Evolutionary conservation across 2,797 vertebrate genomes (phyloP).

Genomic region (Eremophila alpestris): DNA sequence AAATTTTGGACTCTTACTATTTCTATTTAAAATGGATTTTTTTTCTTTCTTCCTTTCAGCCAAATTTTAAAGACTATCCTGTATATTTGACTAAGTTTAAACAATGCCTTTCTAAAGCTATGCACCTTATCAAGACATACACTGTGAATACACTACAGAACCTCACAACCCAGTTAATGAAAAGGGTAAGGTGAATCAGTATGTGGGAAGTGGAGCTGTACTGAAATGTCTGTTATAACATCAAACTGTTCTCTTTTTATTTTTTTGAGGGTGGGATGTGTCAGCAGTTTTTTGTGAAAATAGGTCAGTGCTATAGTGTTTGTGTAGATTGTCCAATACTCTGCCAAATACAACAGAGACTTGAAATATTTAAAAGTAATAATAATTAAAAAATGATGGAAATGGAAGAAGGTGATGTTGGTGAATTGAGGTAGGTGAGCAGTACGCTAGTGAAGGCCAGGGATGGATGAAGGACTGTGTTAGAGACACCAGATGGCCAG

Average conservation of each 20-base stretch:
- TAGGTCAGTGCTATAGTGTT: neutral
- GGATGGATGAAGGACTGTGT: neutral
- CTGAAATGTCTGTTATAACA: neutral
- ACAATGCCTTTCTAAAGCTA: constrained; percentile 96
- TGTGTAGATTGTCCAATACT: neutral
- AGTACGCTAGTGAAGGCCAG: neutral
- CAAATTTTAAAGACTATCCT: constrained; percentile 96
- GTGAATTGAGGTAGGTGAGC: neutral
- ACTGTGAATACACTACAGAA: constrained; percentile 92
- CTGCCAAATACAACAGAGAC: neutral
- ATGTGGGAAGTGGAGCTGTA: neutral
- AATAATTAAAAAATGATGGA: neutral
- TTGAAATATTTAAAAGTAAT: neutral
- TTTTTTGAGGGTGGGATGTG: neutral
- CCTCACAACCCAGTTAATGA: constrained; percentile 92
- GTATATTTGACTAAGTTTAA: constrained; percentile 93
- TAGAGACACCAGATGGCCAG: neutral
- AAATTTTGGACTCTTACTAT: neutral
- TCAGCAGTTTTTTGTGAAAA: neutral
- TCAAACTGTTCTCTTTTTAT: neutral
- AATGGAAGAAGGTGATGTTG: neutral
- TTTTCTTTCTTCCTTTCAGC: constrained; percentile 78
- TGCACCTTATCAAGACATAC: constrained; percentile 95
- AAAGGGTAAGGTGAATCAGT: constrained; percentile 84
- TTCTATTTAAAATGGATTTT: neutral